phyloP scores from a whole-genome alignment of 1,140 invertebrate genomes.

The Luehdorfia chinensis region DNA sequence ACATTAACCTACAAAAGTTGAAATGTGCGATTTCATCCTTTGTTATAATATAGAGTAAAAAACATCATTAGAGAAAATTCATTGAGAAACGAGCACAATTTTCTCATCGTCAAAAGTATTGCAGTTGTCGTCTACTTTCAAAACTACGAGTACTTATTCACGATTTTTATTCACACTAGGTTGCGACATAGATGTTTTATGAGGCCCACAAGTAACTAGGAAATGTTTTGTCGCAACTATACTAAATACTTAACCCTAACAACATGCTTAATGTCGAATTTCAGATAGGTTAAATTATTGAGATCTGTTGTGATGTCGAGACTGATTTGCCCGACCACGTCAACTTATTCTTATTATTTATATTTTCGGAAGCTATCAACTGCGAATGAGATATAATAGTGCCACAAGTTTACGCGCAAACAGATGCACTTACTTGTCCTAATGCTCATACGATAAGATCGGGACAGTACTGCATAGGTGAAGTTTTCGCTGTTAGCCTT shows the following conservation, averaged over 20 bases:
- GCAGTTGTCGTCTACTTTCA: not conserved
- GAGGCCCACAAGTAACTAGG: too few relatives aligned
- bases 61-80: constrained; percentile 13
- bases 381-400: too few relatives aligned
- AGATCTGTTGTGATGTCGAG: not conserved
- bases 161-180: constrained; percentile 5
- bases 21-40: constrained; percentile 11
- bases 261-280: not conserved
- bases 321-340: not conserved
- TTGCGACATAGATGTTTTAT: constrained; percentile 4
- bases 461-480: too few relatives aligned
- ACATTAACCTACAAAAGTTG: constrained; percentile 7
- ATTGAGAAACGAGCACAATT: not conserved
- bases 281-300: not conserved
- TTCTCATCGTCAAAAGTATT: constrained; percentile 2
- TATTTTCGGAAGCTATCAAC: too few relatives aligned
- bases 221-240: too few relatives aligned
- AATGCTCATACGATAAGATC: too few relatives aligned
- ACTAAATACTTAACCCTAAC: too few relatives aligned
- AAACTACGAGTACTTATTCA: too few relatives aligned
- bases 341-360: not conserved
- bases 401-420: too few relatives aligned
- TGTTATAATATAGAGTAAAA: constrained; percentile 12
- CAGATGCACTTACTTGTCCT: too few relatives aligned
- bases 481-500: too few relatives aligned